phyloP scores from a whole-genome alignment of 2,113 vertebrate genomes.

The Thermophis baileyi region DNA sequence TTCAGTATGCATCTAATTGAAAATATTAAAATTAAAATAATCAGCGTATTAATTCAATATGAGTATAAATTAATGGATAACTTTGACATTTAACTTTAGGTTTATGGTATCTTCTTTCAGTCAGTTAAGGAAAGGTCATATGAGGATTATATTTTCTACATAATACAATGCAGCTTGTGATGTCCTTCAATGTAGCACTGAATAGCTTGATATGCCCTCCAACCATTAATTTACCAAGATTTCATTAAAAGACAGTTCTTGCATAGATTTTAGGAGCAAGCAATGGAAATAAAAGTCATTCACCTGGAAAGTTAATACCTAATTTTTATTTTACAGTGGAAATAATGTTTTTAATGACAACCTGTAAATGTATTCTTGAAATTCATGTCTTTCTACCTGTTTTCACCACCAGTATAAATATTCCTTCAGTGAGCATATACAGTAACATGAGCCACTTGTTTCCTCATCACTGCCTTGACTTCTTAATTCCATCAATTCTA shows the following conservation, averaged over 20 bases:
- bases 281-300: conserved; percentile 10
- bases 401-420: background rate
- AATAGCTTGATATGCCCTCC: background rate
- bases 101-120: background rate
- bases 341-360: background rate
- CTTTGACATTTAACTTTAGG: background rate
- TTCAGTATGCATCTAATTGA: background rate
- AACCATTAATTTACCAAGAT: background rate
- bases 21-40: background rate
- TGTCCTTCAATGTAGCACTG: background rate
- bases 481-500: background rate
- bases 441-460: background rate
- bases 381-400: background rate
- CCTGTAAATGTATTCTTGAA: conserved; percentile 3
- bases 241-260: background rate
- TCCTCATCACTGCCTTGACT: background rate
- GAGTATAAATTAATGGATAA: background rate
- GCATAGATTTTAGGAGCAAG: background rate
- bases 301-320: background rate
- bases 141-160: background rate
- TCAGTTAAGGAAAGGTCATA: background rate
- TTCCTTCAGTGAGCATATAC: background rate
- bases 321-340: background rate
- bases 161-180: background rate
- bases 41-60: background rate